Conservation (phyloP, 2,888 invertebrate genomes). For the Nephrotoma flavescens region DNA sequence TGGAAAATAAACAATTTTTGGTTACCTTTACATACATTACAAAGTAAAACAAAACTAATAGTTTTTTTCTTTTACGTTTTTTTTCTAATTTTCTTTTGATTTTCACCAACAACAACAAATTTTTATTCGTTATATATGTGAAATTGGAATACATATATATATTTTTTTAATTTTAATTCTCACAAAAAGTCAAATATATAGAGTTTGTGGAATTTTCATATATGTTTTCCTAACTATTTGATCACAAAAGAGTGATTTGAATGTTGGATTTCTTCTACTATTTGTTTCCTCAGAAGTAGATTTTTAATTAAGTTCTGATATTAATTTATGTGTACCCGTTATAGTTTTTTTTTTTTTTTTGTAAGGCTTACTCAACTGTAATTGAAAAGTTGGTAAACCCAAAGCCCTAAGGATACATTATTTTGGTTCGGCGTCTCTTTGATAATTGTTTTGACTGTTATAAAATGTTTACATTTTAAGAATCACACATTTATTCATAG, state of each 20-base stretch:
- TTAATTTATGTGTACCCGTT: too few relatives aligned
- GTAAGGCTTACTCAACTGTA: too few relatives aligned
- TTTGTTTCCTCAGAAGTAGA: too few relatives aligned
- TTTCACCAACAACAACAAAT: neutral
- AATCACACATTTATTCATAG: too few relatives aligned
- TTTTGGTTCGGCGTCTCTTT: too few relatives aligned
- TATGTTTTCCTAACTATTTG: neutral
- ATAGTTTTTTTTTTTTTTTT: too few relatives aligned
- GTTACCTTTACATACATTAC: neutral
- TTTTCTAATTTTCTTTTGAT: neutral
- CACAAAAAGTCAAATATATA: neutral
- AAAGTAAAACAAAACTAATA: neutral
- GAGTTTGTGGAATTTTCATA: neutral
- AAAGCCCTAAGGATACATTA: too few relatives aligned
- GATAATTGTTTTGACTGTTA: too few relatives aligned
- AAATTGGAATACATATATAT: neutral
- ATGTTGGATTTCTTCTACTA: neutral
- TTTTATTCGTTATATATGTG: neutral
- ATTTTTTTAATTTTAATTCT: neutral
- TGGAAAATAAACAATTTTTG: neutral
- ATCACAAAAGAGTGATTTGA: neutral
- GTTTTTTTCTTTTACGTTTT: too few relatives aligned
- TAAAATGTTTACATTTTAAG: too few relatives aligned
- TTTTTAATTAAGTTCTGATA: too few relatives aligned
- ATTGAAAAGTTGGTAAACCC: too few relatives aligned